Base-by-base conservation (phyloP, 2,888 invertebrate species). In the Autographa gamma region DNA sequence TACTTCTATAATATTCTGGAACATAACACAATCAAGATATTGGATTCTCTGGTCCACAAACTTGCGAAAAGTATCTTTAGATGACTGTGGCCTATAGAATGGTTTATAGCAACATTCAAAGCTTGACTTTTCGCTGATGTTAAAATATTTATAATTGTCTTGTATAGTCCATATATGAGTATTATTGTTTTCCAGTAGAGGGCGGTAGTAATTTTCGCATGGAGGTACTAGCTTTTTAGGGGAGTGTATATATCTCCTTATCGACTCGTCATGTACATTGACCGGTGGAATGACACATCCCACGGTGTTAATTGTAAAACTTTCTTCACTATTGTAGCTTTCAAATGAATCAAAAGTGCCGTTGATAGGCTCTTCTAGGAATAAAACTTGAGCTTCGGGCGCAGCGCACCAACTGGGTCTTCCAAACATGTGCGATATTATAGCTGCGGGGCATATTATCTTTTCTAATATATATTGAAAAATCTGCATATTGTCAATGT, bases 261-360 rank as follows among this genome's bases (percentile, higher is more conserved):
- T 60, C 1, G 38, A 32, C 9, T n/a, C 18, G 25, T 97, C 96
- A 68, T 95, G 94, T 0, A 96, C 93, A 72, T 96, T 93, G 85
- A 97, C 89, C 18, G 93, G 93, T 0, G 97, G 96, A 80, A 97
- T 97, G 41, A 94, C 93, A 84, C 97, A 97, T 31, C 97, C 97
- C 71, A 92, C 87, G 7, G 96, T 97, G 74, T 94, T 92, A 56
- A 97, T 93, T 11, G 96, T 87, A 76, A 93, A 96, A 59, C 73
- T 76, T 32, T 83, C 75, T 43, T 83, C 80, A 38, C 38, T 63
- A 52, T 71, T 25, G 7, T 34, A 31, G 43, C 3, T 71, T 56
- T 79, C 72, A n/a, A 69, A 60, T 3, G 63, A 69, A 54, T 66
- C 54, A 56, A 68, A 48, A 34, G 25, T 18, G 18, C 8, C 7